Evolutionary conservation across 2,888 invertebrate genomes (phyloP).

Genomic region (Lacanobia oleracea): DNA sequence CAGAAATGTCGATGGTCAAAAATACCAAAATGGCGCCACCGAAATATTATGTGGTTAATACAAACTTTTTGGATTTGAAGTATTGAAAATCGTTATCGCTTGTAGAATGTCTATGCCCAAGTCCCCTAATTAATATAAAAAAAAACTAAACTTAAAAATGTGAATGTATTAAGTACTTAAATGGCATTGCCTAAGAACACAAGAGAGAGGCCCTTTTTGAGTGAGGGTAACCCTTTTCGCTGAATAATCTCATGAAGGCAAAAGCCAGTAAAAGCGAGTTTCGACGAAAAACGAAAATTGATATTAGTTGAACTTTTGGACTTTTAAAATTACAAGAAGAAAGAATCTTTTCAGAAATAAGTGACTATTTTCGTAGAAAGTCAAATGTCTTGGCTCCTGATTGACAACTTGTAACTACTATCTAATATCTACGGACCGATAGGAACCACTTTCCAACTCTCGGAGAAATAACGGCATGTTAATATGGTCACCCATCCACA

Average conservation of each 20-base stretch:
- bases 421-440: too few species aligned
- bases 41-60: too few species aligned
- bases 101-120: too few species aligned
- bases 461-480: not conserved
- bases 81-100: too few species aligned
- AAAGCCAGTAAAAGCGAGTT: conserved; percentile 21
- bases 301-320: not conserved
- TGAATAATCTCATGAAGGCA: conserved; percentile 26
- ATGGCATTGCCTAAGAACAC: conserved; percentile 23
- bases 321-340: conserved; percentile 5
- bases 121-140: not conserved
- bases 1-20: too few species aligned
- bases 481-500: not conserved
- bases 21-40: too few species aligned
- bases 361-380: too few species aligned
- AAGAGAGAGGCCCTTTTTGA: not conserved
- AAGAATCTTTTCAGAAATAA: not conserved
- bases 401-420: too few species aligned
- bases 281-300: conserved; percentile 5
- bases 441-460: not conserved
- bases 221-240: conserved; percentile 14
- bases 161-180: conserved; percentile 44
- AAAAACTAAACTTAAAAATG: conserved; percentile 16
- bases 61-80: too few species aligned
- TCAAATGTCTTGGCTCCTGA: too few species aligned